Evolutionary conservation across 2,113 vertebrate genomes (phyloP), one percentile per base, ranked within the genome.

Genomic region (Albula glossodonta): DNA sequence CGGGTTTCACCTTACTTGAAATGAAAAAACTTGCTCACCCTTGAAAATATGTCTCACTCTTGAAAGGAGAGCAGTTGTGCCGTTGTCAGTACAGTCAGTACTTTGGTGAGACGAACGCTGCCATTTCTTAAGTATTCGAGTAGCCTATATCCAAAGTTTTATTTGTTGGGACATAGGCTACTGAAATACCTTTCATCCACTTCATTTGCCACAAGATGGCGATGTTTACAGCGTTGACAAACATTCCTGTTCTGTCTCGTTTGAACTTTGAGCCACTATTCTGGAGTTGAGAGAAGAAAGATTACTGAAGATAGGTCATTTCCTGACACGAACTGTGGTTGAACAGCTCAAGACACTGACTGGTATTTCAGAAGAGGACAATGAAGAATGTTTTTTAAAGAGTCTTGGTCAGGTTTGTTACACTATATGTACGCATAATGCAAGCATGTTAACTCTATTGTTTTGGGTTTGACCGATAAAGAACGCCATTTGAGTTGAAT

Each of bases 251-350:
- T 17, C 31, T 41, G 31, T 52, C 15, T 53, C 17, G 60, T 25
- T 31, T n/a, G 80, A 31, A 86, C 85, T 86, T 82, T 82, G 85
- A 56, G 60, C n/a, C 78, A 51, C 25, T 84, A 15, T 77, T 84
- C n/a, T 48, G 4, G 41, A 56, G 9, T 11, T 51, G 70, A 51
- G n/a, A 49, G 48, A 22, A 50, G 7, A 56, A 52, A 49, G 78
- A 79, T 79, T 79, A 25, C 78, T 25, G 41, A 79, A 79, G 49
- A 4, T 48, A 49, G 31, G n/a, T 79, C 41, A 79, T 22, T 74
- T 74, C 70, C 70, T 74, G 70, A 31, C n/a, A 11, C 50, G 78
- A 1, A 78, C 22, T 10, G 77, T 17, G 78, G 13, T 50, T 79
- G 78, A 79, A 19, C 78, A 50, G 49, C 15, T 79, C 41, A 15